Evolutionary conservation across 2,113 vertebrate species (phyloP).

Genomic region (Gila orcuttii): DNA sequence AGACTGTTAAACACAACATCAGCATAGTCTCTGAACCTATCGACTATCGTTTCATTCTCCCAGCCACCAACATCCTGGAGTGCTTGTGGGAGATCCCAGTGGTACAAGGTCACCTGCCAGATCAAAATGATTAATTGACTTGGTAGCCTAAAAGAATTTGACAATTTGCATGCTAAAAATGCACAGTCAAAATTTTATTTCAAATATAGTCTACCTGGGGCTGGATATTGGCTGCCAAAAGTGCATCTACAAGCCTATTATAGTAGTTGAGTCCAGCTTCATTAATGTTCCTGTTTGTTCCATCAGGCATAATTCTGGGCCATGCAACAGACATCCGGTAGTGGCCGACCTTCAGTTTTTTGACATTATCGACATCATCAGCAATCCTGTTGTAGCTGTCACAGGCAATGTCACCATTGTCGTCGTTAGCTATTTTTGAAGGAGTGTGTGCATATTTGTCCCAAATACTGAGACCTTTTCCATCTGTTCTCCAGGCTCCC

Average conservation of each 20-base stretch:
- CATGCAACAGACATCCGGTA: slow-evolving; percentile 96
- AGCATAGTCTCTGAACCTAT: slow-evolving; percentile 86
- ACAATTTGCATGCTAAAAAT: too few species aligned
- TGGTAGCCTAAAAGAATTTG: too few species aligned
- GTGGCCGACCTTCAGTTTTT: slow-evolving; percentile 83
- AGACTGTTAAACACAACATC: slow-evolving; percentile 86
- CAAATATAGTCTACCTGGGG: slow-evolving; percentile 81
- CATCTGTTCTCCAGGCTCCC: slow-evolving; percentile 92
- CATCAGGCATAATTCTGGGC: slow-evolving; percentile 90
- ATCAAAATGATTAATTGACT: slow-evolving; percentile 10
- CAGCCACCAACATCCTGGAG: slow-evolving; percentile 89
- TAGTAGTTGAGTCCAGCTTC: slow-evolving; percentile 88
- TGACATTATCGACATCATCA: slow-evolving; percentile 85
- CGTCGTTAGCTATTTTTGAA: slow-evolving; percentile 77
- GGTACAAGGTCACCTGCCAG: slow-evolving; percentile 87
- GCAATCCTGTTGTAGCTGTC: slow-evolving; percentile 90
- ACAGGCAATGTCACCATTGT: slow-evolving; percentile 88
- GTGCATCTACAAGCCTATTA: slow-evolving; percentile 79
- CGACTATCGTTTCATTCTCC: slow-evolving; percentile 86
- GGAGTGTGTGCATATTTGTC: slow-evolving; percentile 89
- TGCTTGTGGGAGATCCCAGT: slow-evolving; percentile 95
- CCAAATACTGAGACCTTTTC: slow-evolving; percentile 97
- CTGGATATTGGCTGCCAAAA: slow-evolving; percentile 84
- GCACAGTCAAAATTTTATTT: too few species aligned
- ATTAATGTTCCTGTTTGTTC: slow-evolving; percentile 83